These are phyloP conservation scores for Neoarius graeffei DNA, from an alignment of 2,113 vertebrate genomes.

Conservation along the genomic window DNA sequence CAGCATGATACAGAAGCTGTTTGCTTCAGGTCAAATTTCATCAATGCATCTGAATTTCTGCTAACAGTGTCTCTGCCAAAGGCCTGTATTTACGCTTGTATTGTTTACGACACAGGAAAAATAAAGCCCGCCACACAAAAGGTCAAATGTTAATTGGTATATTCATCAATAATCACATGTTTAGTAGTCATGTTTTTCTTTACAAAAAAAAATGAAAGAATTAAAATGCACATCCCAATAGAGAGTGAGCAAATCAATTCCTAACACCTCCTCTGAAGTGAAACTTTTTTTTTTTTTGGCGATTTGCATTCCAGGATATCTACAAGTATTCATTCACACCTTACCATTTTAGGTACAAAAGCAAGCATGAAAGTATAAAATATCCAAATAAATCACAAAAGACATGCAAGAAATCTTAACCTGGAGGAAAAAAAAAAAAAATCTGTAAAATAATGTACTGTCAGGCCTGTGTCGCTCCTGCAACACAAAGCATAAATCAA, in stretches of 20 bases:
- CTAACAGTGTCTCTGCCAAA: slow-evolving; percentile 70
- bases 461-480: neutral
- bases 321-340: slow-evolving; percentile 8
- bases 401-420: slow-evolving; percentile 57
- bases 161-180: slow-evolving; percentile 33
- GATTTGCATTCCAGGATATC: slow-evolving; percentile 16
- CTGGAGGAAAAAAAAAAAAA: slow-evolving; percentile 59
- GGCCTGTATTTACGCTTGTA: neutral
- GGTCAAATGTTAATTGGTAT: slow-evolving; percentile 43
- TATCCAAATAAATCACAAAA: slow-evolving; percentile 43
- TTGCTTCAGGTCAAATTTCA: neutral
- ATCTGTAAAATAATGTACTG: slow-evolving; percentile 59
- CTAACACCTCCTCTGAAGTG: slow-evolving; percentile 34
- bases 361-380: slow-evolving; percentile 34
- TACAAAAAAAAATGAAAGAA: slow-evolving; percentile 13
- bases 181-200: slow-evolving; percentile 21
- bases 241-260: slow-evolving; percentile 30
- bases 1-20: neutral
- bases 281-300: slow-evolving; percentile 20
- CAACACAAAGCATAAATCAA: slow-evolving; percentile 8
- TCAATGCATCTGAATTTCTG: neutral
- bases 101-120: neutral
- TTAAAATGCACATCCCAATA: slow-evolving; percentile 12
- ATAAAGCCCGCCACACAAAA: slow-evolving; percentile 65
- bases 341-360: slow-evolving; percentile 29